These are phyloP conservation scores for Drosophila teissieri DNA, from an alignment of 1,140 invertebrate genomes.

Conservation along the genomic window DNA sequence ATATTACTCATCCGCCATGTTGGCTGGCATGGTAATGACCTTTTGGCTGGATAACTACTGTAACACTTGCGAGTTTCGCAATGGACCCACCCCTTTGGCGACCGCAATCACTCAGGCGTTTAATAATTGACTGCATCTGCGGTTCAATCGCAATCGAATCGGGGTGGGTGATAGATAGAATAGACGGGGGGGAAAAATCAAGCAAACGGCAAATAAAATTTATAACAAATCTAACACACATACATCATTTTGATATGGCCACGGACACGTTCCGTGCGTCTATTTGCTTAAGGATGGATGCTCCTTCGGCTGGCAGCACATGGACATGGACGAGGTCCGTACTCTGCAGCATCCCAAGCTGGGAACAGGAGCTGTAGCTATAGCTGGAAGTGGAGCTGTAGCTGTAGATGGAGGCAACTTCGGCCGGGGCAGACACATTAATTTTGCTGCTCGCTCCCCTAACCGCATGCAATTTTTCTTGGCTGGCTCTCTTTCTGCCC, in stretches of 20 bases:
- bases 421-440: slow-evolving; percentile 71
- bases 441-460: slow-evolving; percentile 74
- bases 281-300: slow-evolving; percentile 72
- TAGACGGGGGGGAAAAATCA: slow-evolving; percentile 8
- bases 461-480: slow-evolving; percentile 82
- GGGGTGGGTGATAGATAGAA: slow-evolving; percentile 9
- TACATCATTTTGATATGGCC: slow-evolving; percentile 80
- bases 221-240: slow-evolving; percentile 81
- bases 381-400: neutral
- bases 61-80: neutral
- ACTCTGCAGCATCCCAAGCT: neutral
- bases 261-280: slow-evolving; percentile 65
- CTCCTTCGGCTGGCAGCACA: slow-evolving; percentile 20
- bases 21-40: neutral
- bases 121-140: slow-evolving; percentile 66
- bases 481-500: slow-evolving; percentile 4
- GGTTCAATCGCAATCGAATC: slow-evolving; percentile 15
- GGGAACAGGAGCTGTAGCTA: neutral
- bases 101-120: slow-evolving; percentile 57
- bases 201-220: slow-evolving; percentile 73
- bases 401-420: slow-evolving; percentile 3
- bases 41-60: neutral
- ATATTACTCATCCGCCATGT: slow-evolving; percentile 5
- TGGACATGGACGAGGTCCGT: slow-evolving; percentile 8
- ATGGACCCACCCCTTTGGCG: neutral